Conservation (phyloP, 2,797 vertebrate genomes). For the Rhinoraja longicauda region DNA sequence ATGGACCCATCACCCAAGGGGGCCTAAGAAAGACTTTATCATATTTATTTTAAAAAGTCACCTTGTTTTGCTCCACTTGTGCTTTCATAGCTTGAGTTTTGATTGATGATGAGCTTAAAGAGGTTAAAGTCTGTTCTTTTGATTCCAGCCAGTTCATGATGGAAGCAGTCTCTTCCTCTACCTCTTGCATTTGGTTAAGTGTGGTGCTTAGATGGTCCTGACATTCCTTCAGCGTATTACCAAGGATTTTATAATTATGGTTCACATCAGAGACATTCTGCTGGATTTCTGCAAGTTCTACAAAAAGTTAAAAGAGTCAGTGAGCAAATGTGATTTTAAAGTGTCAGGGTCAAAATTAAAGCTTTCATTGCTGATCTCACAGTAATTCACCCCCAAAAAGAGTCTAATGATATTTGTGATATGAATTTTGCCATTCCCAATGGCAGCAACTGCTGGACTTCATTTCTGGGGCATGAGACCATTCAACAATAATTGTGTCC, state of each 20-base stretch:
- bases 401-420: too few relatives aligned
- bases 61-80: constrained; percentile 91
- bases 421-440: too few relatives aligned
- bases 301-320: not conserved
- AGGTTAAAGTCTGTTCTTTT: constrained; percentile 67
- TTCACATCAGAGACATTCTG: constrained; percentile 80
- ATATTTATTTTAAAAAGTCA: constrained; percentile 45
- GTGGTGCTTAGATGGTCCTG: constrained; percentile 63
- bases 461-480: too few relatives aligned
- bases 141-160: constrained; percentile 76
- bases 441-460: too few relatives aligned
- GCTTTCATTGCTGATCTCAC: too few relatives aligned
- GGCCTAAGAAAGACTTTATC: too few relatives aligned
- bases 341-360: too few relatives aligned
- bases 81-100: constrained; percentile 74
- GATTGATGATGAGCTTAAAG: constrained; percentile 71
- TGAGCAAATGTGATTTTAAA: not conserved
- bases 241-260: constrained; percentile 70
- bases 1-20: too few relatives aligned
- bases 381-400: too few relatives aligned
- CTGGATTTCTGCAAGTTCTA: constrained; percentile 93
- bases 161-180: constrained; percentile 62
- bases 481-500: too few relatives aligned
- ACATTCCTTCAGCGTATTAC: constrained; percentile 62
- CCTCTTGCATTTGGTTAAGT: constrained; percentile 68